phyloP scores from a whole-genome alignment of 2,888 invertebrate species.

The Nymphalis urticae region DNA sequence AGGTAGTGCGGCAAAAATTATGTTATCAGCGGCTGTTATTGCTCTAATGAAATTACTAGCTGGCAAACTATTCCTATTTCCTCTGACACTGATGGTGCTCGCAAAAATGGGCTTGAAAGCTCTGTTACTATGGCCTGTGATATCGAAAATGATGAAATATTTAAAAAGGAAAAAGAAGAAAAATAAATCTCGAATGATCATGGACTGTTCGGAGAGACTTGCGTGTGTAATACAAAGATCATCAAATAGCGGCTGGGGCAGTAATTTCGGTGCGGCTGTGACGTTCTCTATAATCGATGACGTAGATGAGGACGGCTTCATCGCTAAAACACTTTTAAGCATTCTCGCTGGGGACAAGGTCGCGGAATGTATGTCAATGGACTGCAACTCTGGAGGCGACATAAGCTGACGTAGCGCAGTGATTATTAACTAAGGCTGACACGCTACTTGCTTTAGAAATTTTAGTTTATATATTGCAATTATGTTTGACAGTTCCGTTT shows the following conservation, averaged over 20 bases:
- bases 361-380: conserved; percentile 74
- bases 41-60: conserved; percentile 66
- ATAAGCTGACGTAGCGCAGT: conserved; percentile 65
- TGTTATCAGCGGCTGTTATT: conserved; percentile 71
- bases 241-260: conserved; percentile 58
- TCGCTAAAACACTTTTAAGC: conserved; percentile 68
- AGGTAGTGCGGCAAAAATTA: conserved; percentile 74
- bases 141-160: conserved; percentile 71
- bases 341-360: conserved; percentile 72
- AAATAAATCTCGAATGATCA: conserved; percentile 61
- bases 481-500: not conserved
- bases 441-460: conserved; percentile 17
- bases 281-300: conserved; percentile 71
- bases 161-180: conserved; percentile 72
- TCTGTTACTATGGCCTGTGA: conserved; percentile 71
- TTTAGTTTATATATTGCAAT: not conserved
- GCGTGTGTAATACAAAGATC: conserved; percentile 69
- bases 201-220: conserved; percentile 69
- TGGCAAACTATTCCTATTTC: conserved; percentile 69
- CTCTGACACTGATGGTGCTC: conserved; percentile 62
- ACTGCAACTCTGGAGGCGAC: conserved; percentile 73
- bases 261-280: conserved; percentile 68
- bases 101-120: conserved; percentile 72
- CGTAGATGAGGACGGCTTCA: conserved; percentile 63
- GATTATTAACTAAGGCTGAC: conserved; percentile 28